phyloP scores from a whole-genome alignment of 2,797 vertebrate species.

The Hybognathus amarus region DNA sequence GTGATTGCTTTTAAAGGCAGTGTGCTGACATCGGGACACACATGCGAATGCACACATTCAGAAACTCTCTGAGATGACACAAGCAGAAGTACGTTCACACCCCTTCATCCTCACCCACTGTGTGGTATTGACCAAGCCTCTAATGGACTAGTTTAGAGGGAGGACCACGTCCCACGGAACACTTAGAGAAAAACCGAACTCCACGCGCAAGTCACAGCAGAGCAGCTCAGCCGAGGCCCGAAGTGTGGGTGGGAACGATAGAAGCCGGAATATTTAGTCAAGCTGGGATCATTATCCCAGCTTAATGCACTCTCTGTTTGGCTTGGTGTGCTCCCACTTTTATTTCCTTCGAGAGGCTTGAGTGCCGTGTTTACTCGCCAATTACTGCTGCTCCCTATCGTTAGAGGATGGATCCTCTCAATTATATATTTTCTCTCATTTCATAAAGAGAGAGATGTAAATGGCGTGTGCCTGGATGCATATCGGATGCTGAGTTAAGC shows the following conservation, averaged over 20 bases:
- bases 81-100: constrained; percentile 13
- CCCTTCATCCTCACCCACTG: constrained; percentile 12
- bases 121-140: constrained; percentile 39
- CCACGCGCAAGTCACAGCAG: background rate
- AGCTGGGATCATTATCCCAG: constrained; percentile 55
- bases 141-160: constrained; percentile 55
- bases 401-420: constrained; percentile 38
- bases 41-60: background rate
- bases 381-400: constrained; percentile 41
- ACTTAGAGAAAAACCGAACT: constrained; percentile 38
- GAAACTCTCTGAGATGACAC: constrained; percentile 16
- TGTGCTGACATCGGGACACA: constrained; percentile 4
- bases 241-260: constrained; percentile 49
- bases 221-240: constrained; percentile 2
- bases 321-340: constrained; percentile 40
- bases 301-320: constrained; percentile 51
- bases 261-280: constrained; percentile 55
- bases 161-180: constrained; percentile 33
- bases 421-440: constrained; percentile 49
- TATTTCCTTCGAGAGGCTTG: constrained; percentile 50
- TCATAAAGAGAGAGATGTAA: constrained; percentile 42
- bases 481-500: background rate
- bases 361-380: constrained; percentile 46
- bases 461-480: constrained; percentile 29
- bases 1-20: constrained; percentile 23